phyloP scores from a whole-genome alignment of 2,888 invertebrate species.

The Drosophila buzzatii region DNA sequence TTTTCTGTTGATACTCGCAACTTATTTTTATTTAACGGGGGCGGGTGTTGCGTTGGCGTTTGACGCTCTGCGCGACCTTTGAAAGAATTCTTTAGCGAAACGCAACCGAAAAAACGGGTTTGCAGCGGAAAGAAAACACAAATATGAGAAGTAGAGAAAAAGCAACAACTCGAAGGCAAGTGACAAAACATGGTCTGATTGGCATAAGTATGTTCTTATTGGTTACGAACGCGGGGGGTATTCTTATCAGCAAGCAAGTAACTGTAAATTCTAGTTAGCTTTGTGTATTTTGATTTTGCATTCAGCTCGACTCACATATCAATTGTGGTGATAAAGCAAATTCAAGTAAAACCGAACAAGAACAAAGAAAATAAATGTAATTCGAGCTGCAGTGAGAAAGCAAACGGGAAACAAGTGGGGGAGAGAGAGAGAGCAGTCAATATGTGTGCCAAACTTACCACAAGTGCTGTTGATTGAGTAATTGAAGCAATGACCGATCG shows the following conservation, averaged over 20 bases:
- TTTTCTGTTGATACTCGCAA: constrained; percentile 49
- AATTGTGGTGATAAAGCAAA: constrained; percentile 65
- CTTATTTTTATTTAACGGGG: constrained; percentile 33
- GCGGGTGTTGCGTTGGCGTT: constrained; percentile 40
- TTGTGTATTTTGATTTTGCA: constrained; percentile 18
- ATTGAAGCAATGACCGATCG: constrained; percentile 66
- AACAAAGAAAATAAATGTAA: constrained; percentile 56
- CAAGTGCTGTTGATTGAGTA: constrained; percentile 73
- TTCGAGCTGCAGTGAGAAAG: constrained; percentile 24
- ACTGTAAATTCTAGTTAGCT: constrained; percentile 36
- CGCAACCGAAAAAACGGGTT: constrained; percentile 53
- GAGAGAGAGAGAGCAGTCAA: constrained; percentile 13
- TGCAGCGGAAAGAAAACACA: constrained; percentile 31
- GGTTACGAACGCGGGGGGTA: constrained; percentile 1
- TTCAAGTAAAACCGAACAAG: constrained; percentile 16
- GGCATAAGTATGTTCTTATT: constrained; percentile 34
- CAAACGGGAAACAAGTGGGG: not conserved
- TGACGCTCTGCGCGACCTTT: constrained; percentile 60
- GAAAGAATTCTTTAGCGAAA: constrained; percentile 60
- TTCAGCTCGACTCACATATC: constrained; percentile 26
- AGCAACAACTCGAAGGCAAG: constrained; percentile 22
- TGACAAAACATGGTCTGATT: constrained; percentile 50
- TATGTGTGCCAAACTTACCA: constrained; percentile 75
- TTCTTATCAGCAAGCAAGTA: constrained; percentile 50
- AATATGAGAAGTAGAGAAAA: not conserved